A percentile compares a stretch with the other conserved stretches of the same genome.
Evolutionary conservation across 2,113 vertebrate genomes (phyloP).

Genomic region (Lophius piscatorius): DNA sequence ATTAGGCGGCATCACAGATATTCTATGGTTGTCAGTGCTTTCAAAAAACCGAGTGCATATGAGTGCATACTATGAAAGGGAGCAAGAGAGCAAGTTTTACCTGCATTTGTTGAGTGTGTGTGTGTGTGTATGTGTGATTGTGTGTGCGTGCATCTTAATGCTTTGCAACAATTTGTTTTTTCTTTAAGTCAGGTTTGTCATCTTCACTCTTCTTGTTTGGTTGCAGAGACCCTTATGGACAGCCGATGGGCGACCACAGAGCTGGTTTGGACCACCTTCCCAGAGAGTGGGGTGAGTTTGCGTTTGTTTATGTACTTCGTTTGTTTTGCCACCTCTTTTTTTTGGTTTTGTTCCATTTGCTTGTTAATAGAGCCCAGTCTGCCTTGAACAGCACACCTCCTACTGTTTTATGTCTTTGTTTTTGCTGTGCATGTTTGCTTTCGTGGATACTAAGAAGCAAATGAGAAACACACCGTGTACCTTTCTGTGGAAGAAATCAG

Average conservation of each 20-base stretch:
- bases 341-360: constrained; percentile 75
- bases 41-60: constrained; percentile 45
- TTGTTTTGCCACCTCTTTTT: neutral
- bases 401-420: constrained; percentile 77
- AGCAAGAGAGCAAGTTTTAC: constrained; percentile 27
- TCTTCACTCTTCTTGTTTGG: constrained; percentile 55
- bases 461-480: constrained; percentile 58
- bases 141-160: constrained; percentile 33
- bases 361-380: constrained; percentile 70
- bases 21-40: constrained; percentile 52
- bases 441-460: constrained; percentile 58
- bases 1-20: constrained; percentile 56
- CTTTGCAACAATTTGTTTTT: constrained; percentile 20
- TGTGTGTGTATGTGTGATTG: too few species aligned
- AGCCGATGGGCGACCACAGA: constrained; percentile 98
- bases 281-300: constrained; percentile 95
- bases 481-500: constrained; percentile 19
- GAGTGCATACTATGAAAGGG: constrained; percentile 47
- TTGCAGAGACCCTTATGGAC: constrained; percentile 98
- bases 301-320: constrained; percentile 19
- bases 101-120: constrained; percentile 31
- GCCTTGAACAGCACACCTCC: constrained; percentile 68
- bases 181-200: constrained; percentile 40
- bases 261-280: constrained; percentile 96
- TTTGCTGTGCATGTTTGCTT: constrained; percentile 66